A percentile compares a stretch with the other conserved stretches of the same genome.
These are phyloP conservation scores for Metopia argyrocephala DNA, from an alignment of 2,888 invertebrate species.

Conservation along the genomic window DNA sequence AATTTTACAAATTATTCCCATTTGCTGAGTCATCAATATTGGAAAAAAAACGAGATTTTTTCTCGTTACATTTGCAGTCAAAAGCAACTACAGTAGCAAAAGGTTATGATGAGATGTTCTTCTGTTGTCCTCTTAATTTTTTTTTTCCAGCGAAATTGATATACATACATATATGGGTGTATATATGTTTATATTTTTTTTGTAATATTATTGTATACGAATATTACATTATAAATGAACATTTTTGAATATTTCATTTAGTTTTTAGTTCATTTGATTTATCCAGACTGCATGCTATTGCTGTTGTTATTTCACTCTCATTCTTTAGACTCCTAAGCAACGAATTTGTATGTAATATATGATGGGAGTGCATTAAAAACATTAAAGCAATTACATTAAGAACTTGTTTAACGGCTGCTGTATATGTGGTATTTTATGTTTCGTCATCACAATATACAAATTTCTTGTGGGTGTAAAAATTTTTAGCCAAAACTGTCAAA, in stretches of 20 bases:
- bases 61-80: neutral
- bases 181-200: too few species aligned
- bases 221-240: too few species aligned
- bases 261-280: slow-evolving; percentile 8
- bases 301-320: too few species aligned
- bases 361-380: neutral
- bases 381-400: neutral
- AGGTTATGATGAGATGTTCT: neutral
- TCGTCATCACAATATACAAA: too few species aligned
- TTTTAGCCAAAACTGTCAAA: too few species aligned
- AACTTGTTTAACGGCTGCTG: neutral
- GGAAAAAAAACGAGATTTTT: slow-evolving; percentile 1
- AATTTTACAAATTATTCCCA: slow-evolving; percentile 8
- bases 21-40: slow-evolving; percentile 42
- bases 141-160: too few species aligned
- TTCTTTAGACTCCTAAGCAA: too few species aligned
- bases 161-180: too few species aligned
- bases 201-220: too few species aligned
- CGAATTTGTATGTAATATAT: neutral
- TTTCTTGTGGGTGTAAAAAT: too few species aligned
- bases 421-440: too few species aligned
- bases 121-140: too few species aligned
- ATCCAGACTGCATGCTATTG: neutral
- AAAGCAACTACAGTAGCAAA: neutral
- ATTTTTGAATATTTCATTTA: neutral